Evolutionary conservation across 1,140 invertebrate species (phyloP), one percentile per base, ranked within the genome.

Genomic region (Lerema accius): DNA sequence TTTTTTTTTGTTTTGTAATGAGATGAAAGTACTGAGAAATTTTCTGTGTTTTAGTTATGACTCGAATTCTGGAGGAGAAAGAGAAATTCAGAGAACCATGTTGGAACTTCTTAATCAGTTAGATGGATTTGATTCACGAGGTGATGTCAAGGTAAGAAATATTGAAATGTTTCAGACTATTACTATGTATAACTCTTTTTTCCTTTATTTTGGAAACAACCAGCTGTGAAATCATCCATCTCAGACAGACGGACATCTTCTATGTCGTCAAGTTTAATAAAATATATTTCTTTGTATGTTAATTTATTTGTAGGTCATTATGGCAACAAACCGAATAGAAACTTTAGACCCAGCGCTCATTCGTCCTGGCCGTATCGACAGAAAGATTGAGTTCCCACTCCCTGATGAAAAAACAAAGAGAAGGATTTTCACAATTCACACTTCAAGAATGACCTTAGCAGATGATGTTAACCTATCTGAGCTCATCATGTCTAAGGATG

Each of bases 41-140:
- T 23, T 39, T 56, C 37, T 67, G 32, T 63, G 42, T 78, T 79
- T n/a, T 51, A 92, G 91, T 80, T 99, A 99, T 84, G 99, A 99
- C 80, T 99, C 98, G 0, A 99, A 99, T 90, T 99, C 98, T 71
- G 99, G 99, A 40, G 99, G 99, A 67, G 99, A 99, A 90, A 94
- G 99, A 66, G 99, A 99, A 94, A 99, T 99, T 91, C 99, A 99
- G 88, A 94, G 99, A 84, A 99, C 99, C 65, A 99, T 99, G 99
- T 95, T 99, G 90, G 99, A 99, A 89, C 91, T 99, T 13, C 93
- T 99, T 0, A 99, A 99, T 92, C 99, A 99, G 91, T 92, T 99
- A 15, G 99, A 99, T 93, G 99, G 99, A 70, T 99, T 99, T 92
- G 98, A 99, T 92, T 98, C 97, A 0, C 92, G 97, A 42, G 98